Conservation (phyloP, 35 echinoderm and acorn worm species). For the Apostichopus japonicus region DNA sequence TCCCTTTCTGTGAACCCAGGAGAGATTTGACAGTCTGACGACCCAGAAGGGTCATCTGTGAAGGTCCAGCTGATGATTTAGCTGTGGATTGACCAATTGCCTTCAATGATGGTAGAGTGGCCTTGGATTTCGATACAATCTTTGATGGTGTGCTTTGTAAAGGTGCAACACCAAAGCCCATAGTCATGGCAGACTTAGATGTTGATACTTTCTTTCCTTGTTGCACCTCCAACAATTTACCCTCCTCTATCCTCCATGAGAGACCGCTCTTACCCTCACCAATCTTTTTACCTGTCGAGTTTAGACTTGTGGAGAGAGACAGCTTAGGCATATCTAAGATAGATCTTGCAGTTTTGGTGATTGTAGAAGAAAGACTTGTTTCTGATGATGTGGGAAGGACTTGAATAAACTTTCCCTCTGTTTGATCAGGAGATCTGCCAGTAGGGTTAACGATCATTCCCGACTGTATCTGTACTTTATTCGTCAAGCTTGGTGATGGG, state of each 20-base stretch:
- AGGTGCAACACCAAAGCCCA: background rate
- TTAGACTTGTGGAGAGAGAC: slow-evolving; percentile 5
- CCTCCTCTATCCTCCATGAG: slow-evolving; percentile 43
- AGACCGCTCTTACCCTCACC: slow-evolving; percentile 11
- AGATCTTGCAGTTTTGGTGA: background rate
- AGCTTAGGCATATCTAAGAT: slow-evolving; percentile 17
- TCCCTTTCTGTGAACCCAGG: slow-evolving; percentile 16
- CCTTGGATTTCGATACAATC: slow-evolving; percentile 1
- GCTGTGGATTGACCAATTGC: background rate
- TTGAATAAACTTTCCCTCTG: slow-evolving; percentile 46
- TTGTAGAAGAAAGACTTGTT: background rate
- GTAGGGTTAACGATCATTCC: slow-evolving; percentile 47
- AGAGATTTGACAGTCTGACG: slow-evolving; percentile 50
- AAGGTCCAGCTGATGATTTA: background rate
- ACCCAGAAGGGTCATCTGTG: slow-evolving; percentile 33
- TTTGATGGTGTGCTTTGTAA: slow-evolving; percentile 14
- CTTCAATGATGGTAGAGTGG: slow-evolving; percentile 36
- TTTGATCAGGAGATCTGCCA: background rate
- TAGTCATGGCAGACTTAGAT: background rate
- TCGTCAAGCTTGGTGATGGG: slow-evolving; percentile 39
- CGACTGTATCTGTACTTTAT: slow-evolving; percentile 57
- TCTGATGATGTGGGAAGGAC: slow-evolving; percentile 29
- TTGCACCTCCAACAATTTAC: slow-evolving; percentile 33
- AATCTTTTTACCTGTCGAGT: background rate
- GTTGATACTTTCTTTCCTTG: slow-evolving; percentile 13